phyloP scores from a whole-genome alignment of 2,113 vertebrate genomes.

The Microcebus griseorufus region DNA sequence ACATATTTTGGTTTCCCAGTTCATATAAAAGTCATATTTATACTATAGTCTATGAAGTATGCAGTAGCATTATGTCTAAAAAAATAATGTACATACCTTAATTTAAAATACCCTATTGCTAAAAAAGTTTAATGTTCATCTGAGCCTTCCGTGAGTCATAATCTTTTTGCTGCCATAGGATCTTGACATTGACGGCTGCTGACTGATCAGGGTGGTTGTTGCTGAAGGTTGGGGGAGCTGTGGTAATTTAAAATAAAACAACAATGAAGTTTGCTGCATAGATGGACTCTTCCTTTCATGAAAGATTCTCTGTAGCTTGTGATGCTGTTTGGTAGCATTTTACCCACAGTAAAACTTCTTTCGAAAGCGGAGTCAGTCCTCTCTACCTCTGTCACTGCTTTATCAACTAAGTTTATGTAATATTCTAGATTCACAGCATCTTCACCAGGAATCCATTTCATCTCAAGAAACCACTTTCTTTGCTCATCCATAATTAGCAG shows the following conservation, averaged over 20 bases:
- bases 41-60: neutral
- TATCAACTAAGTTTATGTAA: neutral
- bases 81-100: neutral
- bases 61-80: neutral
- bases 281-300: neutral
- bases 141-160: neutral
- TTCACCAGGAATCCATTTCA: neutral
- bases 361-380: neutral
- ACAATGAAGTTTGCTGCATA: neutral
- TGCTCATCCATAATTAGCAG: neutral
- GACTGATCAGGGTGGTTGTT: neutral
- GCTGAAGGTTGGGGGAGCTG: neutral
- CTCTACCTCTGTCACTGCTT: neutral
- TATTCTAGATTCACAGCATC: neutral
- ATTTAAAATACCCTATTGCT: neutral
- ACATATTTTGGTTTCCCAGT: neutral
- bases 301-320: neutral
- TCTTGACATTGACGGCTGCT: neutral
- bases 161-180: neutral
- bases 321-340: neutral
- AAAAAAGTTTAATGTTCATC: neutral
- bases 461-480: neutral
- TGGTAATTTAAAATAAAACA: neutral
- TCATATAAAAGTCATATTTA: neutral
- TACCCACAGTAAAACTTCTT: neutral